A percentile compares a stretch with the other conserved stretches of the same genome.
phyloP scores from a whole-genome alignment of 2,888 invertebrate species.

The Stenoptilia bipunctidactyla region DNA sequence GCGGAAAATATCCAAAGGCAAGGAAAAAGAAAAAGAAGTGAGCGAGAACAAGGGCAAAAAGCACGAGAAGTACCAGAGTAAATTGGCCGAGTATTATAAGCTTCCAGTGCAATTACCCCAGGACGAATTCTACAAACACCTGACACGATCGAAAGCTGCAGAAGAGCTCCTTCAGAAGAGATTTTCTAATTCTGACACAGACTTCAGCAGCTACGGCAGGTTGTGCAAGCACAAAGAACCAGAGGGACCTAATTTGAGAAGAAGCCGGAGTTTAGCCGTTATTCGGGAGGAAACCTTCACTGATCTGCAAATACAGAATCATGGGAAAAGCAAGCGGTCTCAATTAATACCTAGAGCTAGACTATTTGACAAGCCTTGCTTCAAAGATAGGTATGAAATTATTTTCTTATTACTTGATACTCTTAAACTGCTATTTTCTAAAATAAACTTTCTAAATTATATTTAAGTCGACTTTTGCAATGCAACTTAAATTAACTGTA shows the following conservation, averaged over 20 bases:
- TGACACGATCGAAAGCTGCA: conserved; percentile 57
- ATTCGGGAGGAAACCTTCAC: conserved; percentile 83
- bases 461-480: background rate
- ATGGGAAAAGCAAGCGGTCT: conserved; percentile 75
- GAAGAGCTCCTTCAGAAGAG: conserved; percentile 56
- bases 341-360: conserved; percentile 86
- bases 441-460: background rate
- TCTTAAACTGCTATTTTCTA: too few species aligned
- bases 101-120: conserved; percentile 57
- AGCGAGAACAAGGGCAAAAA: conserved; percentile 51
- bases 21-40: conserved; percentile 28
- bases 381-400: conserved; percentile 80
- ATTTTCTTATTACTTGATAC: too few species aligned
- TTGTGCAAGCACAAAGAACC: conserved; percentile 61
- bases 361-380: conserved; percentile 80
- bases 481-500: background rate
- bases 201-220: conserved; percentile 61
- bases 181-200: conserved; percentile 58
- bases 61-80: conserved; percentile 62
- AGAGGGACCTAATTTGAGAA: conserved; percentile 71
- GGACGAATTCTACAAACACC: conserved; percentile 63
- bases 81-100: conserved; percentile 61
- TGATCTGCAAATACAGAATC: conserved; percentile 75
- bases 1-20: conserved; percentile 48
- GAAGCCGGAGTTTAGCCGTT: conserved; percentile 80